Base-by-base conservation (phyloP, 2,797 vertebrate species). In the Orestias chungarensis region DNA sequence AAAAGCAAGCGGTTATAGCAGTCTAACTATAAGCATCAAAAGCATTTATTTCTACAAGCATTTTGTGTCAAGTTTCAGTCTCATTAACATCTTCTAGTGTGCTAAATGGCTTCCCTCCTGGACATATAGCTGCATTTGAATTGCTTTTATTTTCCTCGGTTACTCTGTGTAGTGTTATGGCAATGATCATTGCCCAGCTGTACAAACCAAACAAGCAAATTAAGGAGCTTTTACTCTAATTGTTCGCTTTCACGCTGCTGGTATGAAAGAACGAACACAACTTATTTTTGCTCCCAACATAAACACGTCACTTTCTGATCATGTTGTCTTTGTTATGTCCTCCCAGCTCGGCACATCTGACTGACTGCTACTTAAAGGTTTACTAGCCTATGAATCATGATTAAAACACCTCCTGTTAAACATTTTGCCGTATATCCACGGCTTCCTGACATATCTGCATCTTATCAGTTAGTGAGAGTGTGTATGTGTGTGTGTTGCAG, bases 391-490 rank as follows among this genome's bases (percentile, higher is more conserved):
- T 90, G 90, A 94, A 92, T 90, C 64, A 75, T 87, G 89, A 91
- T 92, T 89, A 91, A 92, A 93, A 89, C 80, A 87, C 79, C 84
- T 86, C 85, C 87, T 18, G 69, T 84, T 75, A 91, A 93, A 88
- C 69, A 64, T 82, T 93, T 91, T 90, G 91, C 72, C 47, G 83
- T 75, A 76, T 64, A 66, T 75, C 76, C 81, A 84, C 86, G 76
- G 78, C 76, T 79, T 70, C 82, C 66, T 52, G 79, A 77, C 77
- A 54, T 52, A 54, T 29, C 68, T 82, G 71, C 67, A 35, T 82
- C 75, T 81, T 54, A 79, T 80, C 33, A 55, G 62, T 23, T 52
- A 55, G 52, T 62, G 47, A 65, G 68, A 29, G 70, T 25, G 70
- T 25, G 15, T n/a, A 27, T 50, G 67, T 54, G 74, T 27, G 70